Evolutionary conservation across 2,797 vertebrate species (phyloP), one percentile per base, ranked within the genome.

Genomic region (Babyrousa celebensis): DNA sequence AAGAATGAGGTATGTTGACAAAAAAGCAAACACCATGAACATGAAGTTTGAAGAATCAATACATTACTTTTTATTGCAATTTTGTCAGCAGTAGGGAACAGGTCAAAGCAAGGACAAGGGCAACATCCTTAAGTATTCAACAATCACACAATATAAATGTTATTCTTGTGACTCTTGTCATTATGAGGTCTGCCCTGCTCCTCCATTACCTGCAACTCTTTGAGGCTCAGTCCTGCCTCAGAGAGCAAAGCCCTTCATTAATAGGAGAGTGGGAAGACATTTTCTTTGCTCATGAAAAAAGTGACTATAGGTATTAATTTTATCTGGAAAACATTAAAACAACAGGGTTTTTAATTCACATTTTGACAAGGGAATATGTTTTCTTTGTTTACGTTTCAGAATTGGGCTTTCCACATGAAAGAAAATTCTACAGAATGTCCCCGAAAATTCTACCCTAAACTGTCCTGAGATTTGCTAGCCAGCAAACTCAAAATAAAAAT

Each of bases 301-400:
- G 67, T 94, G 48, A 87, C 89, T 79, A 89, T 9, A 95, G 95
- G 78, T 62, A 40, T 27, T 96, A 21, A 40, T 94, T 48, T 84
- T 93, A 63, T 87, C 89, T 68, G 87, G 21, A 86, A 97, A 93
- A 91, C 32, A 75, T 85, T 94, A 79, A 90, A 94, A 72, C 52
- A 70, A 36, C 54, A 83, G 12, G 27, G 27, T 71, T 97, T 96
- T 90, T 87, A 71, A 87, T 96, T 97, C 80, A 71, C 79, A 25
- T 60, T 0, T 2, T 85, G 52, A 60, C 62, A 97, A 96, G 25
- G 67, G 95, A 93, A 97, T 98, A 96, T 70, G 16, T 40, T 74
- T 94, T 97, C 54, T 95, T 79, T 96, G 72, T 70, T 89, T 83
- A 60, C 85, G 32, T 96, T 18, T 23, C 68, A 87, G 88, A 97